These are phyloP conservation scores for Macropis europaea DNA, from an alignment of 2,888 invertebrate genomes.

Conservation along the genomic window DNA sequence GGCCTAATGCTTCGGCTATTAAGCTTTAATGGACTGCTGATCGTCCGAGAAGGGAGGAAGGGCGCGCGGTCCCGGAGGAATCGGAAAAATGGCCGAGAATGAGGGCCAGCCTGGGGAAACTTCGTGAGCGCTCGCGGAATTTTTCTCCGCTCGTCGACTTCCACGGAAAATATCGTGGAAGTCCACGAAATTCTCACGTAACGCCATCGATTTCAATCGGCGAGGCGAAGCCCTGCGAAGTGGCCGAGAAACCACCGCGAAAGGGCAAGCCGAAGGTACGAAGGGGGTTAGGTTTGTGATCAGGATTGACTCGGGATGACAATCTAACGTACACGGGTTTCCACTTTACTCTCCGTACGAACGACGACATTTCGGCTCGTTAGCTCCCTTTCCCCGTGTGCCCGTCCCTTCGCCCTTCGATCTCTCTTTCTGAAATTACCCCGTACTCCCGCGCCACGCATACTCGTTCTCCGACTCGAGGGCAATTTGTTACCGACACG, in stretches of 20 bases:
- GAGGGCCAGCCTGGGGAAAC: conserved; percentile 19
- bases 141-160: conserved; percentile 6
- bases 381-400: conserved; percentile 14
- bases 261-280: conserved; percentile 22
- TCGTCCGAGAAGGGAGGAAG: conserved; percentile 41
- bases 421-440: conserved; percentile 10
- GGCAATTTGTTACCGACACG: neutral
- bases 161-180: neutral
- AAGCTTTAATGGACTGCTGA: conserved; percentile 72
- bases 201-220: conserved; percentile 59
- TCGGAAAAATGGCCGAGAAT: conserved; percentile 56
- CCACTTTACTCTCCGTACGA: conserved; percentile 74
- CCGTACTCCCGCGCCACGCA: neutral
- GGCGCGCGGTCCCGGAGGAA: conserved; percentile 56
- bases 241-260: conserved; percentile 13
- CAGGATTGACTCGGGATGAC: conserved; percentile 79
- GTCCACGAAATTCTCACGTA: conserved; percentile 23
- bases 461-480: neutral
- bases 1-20: conserved; percentile 75
- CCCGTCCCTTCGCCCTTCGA: neutral
- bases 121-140: conserved; percentile 19
- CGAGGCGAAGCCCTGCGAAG: conserved; percentile 21
- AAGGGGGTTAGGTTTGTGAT: conserved; percentile 66
- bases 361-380: conserved; percentile 57
- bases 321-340: conserved; percentile 79